Evolutionary conservation across 2,888 invertebrate genomes (phyloP).

Genomic region (Rhorus exstirpatorius): DNA sequence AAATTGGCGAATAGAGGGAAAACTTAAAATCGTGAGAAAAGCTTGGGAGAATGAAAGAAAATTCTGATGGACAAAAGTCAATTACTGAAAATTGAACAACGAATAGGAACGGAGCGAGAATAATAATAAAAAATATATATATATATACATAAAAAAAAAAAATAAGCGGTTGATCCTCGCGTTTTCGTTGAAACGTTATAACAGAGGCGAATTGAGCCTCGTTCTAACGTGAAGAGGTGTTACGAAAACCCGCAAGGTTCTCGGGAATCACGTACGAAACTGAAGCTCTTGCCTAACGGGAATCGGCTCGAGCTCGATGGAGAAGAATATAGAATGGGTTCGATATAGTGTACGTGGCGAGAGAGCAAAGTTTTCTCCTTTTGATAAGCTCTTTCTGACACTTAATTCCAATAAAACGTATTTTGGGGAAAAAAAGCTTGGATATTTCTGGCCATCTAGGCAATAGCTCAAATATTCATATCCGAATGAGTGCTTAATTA

Average conservation of each 20-base stretch:
- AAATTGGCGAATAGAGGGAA: not conserved
- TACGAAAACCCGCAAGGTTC: slow-evolving; percentile 41
- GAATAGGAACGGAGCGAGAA: slow-evolving; percentile 14
- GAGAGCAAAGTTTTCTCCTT: slow-evolving; percentile 46
- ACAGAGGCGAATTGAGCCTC: slow-evolving; percentile 2
- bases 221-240: slow-evolving; percentile 14
- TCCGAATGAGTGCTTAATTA: not conserved
- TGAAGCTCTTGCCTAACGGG: slow-evolving; percentile 35
- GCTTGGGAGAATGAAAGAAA: not conserved
- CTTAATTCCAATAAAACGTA: slow-evolving; percentile 13
- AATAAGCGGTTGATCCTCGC: slow-evolving; percentile 30
- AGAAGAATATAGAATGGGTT: not conserved
- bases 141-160: slow-evolving; percentile 11
- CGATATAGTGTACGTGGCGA: slow-evolving; percentile 56
- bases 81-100: not conserved
- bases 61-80: slow-evolving; percentile 7
- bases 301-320: slow-evolving; percentile 20
- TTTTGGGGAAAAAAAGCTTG: not conserved
- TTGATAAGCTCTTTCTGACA: slow-evolving; percentile 20
- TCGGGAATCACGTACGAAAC: slow-evolving; percentile 57
- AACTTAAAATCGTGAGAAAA: not conserved
- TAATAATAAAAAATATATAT: not conserved
- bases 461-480: slow-evolving; percentile 5
- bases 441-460: not conserved
- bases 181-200: slow-evolving; percentile 23